phyloP scores from a whole-genome alignment of 1,140 invertebrate species.

The Drosophila pachea region DNA sequence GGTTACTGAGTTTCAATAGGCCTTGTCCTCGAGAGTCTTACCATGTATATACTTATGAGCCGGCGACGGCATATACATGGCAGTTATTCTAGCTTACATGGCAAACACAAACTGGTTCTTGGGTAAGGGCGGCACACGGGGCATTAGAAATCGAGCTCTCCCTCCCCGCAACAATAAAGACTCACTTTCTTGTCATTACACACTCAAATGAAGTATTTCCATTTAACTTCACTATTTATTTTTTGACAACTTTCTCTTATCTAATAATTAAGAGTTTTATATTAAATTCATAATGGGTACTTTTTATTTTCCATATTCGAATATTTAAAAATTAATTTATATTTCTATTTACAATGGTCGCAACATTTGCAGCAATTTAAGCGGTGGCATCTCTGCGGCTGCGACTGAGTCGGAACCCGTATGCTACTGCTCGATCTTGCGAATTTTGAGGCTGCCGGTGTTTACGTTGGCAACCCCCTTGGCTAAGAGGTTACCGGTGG shows the following conservation, averaged over 20 bases:
- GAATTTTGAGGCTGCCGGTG: slow-evolving; percentile 55
- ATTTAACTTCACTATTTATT: slow-evolving; percentile 22
- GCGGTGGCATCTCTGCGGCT: slow-evolving; percentile 38
- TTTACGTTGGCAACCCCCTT: slow-evolving; percentile 24
- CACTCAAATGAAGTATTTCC: background rate
- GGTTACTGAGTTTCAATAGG: background rate
- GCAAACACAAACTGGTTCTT: slow-evolving; percentile 61
- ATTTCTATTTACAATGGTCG: slow-evolving; percentile 54
- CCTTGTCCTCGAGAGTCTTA: slow-evolving; percentile 46
- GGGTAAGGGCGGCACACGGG: slow-evolving; percentile 36
- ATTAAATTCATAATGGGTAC: slow-evolving; percentile 16
- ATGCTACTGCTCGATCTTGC: slow-evolving; percentile 65
- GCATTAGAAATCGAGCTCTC: slow-evolving; percentile 33
- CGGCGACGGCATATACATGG: slow-evolving; percentile 41
- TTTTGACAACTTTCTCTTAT: slow-evolving; percentile 16
- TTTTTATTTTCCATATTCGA: background rate
- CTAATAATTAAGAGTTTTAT: slow-evolving; percentile 3
- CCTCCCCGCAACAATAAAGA: slow-evolving; percentile 20
- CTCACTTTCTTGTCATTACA: background rate
- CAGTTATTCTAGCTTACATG: slow-evolving; percentile 64
- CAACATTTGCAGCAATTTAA: slow-evolving; percentile 46
- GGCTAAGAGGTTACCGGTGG: slow-evolving; percentile 7
- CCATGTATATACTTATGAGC: slow-evolving; percentile 44
- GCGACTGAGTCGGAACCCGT: slow-evolving; percentile 7
- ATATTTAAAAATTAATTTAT: slow-evolving; percentile 9